Evolutionary conservation across 2,113 vertebrate species (phyloP), one percentile per base, ranked within the genome.

Genomic region (Girardinichthys multiradiatus): DNA sequence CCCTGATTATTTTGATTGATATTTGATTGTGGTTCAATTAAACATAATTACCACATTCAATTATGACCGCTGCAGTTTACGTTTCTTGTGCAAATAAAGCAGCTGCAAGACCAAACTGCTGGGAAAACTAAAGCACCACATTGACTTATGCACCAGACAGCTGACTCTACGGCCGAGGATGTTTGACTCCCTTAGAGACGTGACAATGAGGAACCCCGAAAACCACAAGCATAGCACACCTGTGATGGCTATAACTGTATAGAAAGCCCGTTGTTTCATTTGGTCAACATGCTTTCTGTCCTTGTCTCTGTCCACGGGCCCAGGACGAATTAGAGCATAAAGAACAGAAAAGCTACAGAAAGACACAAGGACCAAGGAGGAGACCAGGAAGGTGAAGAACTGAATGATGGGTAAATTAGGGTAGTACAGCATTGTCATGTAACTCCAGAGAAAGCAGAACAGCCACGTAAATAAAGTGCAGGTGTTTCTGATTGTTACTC

Each of bases 401-500:
- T 27, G 13, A 31, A 37, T 17, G 12, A 39, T 2, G 24, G 21
- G 33, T 15, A 64, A 26, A 26, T 37, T 35, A 39, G 62, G 33
- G 33, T 21, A 30, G 28, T 30, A 30, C 0, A 17, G 2, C 14
- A 9, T 3, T 26, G 10, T 11, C 2, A 30, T 1, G 13, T 26
- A 11, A 14, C 7, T 0, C 3, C 0, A 3, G 17, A 21, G 71
- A 9, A 57, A 5, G 24, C 15, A 51, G 0, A 79, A n/a, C 15
- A 83, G 26, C 81, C 81, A 83, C 28, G 39, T 48, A 15, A 51
- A 60, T 0, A 37, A 68, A 4, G 35, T 64, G 68, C 15, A 27
- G 58, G 64, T 15, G 14, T 72, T 75, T 37, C 76, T 67, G 35
- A 75, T 51, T 5, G 42, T 57, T 31, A 76, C 33, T 4, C 72